Conservation (phyloP, 2,113 vertebrate species). For the Misgurnus mizolepis region DNA sequence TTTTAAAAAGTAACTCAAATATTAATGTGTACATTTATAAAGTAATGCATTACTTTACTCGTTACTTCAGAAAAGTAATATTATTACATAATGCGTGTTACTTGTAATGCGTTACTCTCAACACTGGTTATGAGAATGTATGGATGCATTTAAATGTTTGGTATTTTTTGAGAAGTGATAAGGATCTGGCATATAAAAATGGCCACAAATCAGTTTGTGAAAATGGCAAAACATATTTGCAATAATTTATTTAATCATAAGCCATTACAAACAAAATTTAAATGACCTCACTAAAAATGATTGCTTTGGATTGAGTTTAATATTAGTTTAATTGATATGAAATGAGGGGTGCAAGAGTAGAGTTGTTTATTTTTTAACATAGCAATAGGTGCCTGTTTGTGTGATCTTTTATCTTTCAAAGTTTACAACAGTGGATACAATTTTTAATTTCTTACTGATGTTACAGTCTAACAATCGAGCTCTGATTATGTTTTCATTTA, state of each 20-base stretch:
- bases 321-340: neutral
- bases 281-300: conserved; percentile 31
- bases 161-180: conserved; percentile 42
- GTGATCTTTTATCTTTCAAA: too few species aligned
- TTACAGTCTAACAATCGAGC: neutral
- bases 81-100: too few species aligned
- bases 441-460: neutral
- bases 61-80: too few species aligned
- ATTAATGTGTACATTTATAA: too few species aligned
- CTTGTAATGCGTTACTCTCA: too few species aligned
- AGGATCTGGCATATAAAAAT: conserved; percentile 22
- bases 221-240: conserved; percentile 33
- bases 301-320: neutral
- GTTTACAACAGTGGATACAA: neutral
- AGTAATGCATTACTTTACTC: too few species aligned
- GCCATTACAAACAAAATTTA: conserved; percentile 22
- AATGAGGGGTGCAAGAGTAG: neutral
- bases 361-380: neutral
- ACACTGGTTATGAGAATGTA: too few species aligned
- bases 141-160: conserved; percentile 17
- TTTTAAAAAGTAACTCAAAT: too few species aligned
- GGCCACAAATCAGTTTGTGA: conserved; percentile 22
- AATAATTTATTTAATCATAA: conserved; percentile 51
- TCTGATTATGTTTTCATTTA: too few species aligned
- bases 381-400: neutral